phyloP scores from a whole-genome alignment of 2,113 vertebrate genomes.

The Synchiropus splendidus region DNA sequence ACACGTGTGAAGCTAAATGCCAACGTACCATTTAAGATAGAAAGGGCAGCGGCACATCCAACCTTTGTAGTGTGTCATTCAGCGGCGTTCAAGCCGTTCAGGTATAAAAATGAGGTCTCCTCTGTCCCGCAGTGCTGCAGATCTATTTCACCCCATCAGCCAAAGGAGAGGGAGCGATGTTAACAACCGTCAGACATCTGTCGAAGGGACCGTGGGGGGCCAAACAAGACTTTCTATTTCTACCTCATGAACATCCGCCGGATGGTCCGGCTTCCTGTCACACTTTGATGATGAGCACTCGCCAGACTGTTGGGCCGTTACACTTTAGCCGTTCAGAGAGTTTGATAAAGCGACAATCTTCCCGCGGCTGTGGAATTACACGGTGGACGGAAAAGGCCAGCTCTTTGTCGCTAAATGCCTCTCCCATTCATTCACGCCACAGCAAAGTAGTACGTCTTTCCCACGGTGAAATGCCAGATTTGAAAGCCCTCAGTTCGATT shows the following conservation, averaged over 20 bases:
- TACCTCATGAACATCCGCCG: too few relatives aligned
- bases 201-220: conserved; percentile 6
- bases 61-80: conserved; percentile 76
- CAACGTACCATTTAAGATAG: conserved; percentile 78
- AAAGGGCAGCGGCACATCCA: conserved; percentile 72
- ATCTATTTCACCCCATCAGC: conserved; percentile 47
- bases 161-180: conserved; percentile 26
- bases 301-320: conserved; percentile 17
- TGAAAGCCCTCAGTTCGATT: conserved; percentile 68
- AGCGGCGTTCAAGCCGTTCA: conserved; percentile 66
- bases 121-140: conserved; percentile 48
- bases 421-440: conserved; percentile 59
- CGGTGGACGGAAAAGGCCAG: conserved; percentile 56
- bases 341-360: conserved; percentile 46
- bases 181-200: conserved; percentile 45
- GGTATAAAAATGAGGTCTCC: conserved; percentile 62
- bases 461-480: conserved; percentile 61
- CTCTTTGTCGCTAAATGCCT: conserved; percentile 63
- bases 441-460: conserved; percentile 58
- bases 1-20: conserved; percentile 75
- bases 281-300: conserved; percentile 32
- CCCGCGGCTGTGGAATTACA: conserved; percentile 36
- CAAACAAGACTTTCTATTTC: conserved; percentile 7
- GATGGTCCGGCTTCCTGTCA: conserved; percentile 6
- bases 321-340: conserved; percentile 40